Evolutionary conservation across 2,888 invertebrate genomes (phyloP), one percentile per base, ranked within the genome.

Genomic region (Yponomeuta sedellus): DNA sequence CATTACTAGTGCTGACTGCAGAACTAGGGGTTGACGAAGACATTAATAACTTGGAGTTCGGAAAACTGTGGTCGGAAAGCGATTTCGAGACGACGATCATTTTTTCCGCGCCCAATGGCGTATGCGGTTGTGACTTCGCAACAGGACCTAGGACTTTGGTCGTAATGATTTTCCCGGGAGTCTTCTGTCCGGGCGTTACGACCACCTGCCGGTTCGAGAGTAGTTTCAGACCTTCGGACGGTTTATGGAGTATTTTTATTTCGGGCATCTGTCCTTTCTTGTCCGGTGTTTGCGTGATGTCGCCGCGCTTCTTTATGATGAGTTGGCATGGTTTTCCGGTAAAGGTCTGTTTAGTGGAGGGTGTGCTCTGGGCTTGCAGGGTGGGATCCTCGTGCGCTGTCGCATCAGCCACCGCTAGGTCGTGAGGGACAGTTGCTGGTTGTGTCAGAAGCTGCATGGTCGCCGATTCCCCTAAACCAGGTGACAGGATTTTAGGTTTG

Each of bases 71-170:
- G 66, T 73, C 78, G 66, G 88, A 88, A 1, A 44, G 40, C 0
- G 87, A 80, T 76, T 89, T 91, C 0, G 92, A 88, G 6, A 92
- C 90, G 1, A 92, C 86, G 39, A 92, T 86, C 83, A 91, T 85
- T 76, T 91, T 92, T 22, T 92, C 91, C 16, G 81, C 70, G 68
- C 78, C 70, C 3, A 76, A 70, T 1, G 83, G 82, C 10, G 82
- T 73, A 65, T 70, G 69, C 5, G 77, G 69, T 65, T 83, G 80
- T 12, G 77, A 66, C 71, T 85, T 89, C n/a, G 83, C 81, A 68
- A 82, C 69, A 1, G 89, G 82, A 19, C 89, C 80, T 66, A 89
- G 83, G 5, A 91, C 84, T 81, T 92, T 91, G 11, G 91, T 89
- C 0, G 90, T 80, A 12, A 91, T 82, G 3, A 91, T 75, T 77